Evolutionary conservation across 1,140 invertebrate genomes (phyloP).

Genomic region (Drosophila parvula): DNA sequence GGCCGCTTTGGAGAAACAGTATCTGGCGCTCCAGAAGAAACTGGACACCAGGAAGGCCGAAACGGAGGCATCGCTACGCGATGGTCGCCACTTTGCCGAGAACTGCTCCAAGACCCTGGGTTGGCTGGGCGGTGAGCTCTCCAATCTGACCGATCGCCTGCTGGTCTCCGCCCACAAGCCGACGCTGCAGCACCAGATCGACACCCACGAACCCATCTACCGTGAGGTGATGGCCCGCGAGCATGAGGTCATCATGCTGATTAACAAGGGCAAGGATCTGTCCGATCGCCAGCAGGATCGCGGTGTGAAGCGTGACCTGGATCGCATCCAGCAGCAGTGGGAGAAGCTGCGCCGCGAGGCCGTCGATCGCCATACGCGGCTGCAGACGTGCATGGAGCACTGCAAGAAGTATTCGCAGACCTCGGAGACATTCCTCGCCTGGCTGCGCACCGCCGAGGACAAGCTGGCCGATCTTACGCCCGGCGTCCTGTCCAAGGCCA

Average conservation of each 20-base stretch:
- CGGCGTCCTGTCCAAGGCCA: slow-evolving; percentile 92
- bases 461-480: slow-evolving; percentile 92
- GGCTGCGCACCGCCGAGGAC: slow-evolving; percentile 94
- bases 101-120: slow-evolving; percentile 93
- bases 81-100: slow-evolving; percentile 93
- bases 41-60: slow-evolving; percentile 95
- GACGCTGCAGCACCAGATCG: slow-evolving; percentile 93
- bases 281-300: slow-evolving; percentile 86
- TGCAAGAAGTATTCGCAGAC: slow-evolving; percentile 95
- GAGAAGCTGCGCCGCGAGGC: slow-evolving; percentile 94
- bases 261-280: slow-evolving; percentile 95
- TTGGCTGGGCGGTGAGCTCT: slow-evolving; percentile 93
- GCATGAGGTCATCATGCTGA: slow-evolving; percentile 96
- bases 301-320: slow-evolving; percentile 89
- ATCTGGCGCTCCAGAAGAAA: slow-evolving; percentile 94
- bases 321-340: slow-evolving; percentile 95
- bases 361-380: slow-evolving; percentile 91
- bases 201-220: slow-evolving; percentile 94
- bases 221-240: slow-evolving; percentile 94
- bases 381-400: slow-evolving; percentile 96
- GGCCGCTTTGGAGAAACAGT: slow-evolving; percentile 91
- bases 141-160: slow-evolving; percentile 90
- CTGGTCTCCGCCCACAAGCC: slow-evolving; percentile 94
- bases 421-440: slow-evolving; percentile 93
- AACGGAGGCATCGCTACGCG: slow-evolving; percentile 92